These are phyloP conservation scores for Hippolais icterina DNA, from an alignment of 2,113 vertebrate genomes.

Conservation along the genomic window DNA sequence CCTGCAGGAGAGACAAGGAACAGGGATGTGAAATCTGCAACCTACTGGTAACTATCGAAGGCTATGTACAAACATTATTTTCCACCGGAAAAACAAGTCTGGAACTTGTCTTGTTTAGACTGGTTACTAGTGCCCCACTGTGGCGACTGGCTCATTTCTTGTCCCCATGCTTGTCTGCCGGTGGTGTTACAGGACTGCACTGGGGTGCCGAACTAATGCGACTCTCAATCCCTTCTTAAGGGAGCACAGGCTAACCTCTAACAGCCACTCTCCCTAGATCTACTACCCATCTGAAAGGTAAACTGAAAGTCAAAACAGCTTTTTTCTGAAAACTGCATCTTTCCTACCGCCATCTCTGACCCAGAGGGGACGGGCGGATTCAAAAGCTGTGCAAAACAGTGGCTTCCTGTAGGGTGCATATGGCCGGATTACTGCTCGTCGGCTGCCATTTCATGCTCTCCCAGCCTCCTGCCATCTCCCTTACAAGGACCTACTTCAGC, in stretches of 20 bases:
- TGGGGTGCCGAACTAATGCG: neutral
- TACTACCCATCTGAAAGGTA: neutral
- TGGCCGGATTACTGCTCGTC: slow-evolving; percentile 62
- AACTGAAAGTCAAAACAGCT: neutral
- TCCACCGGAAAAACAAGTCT: neutral
- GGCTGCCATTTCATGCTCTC: slow-evolving; percentile 64
- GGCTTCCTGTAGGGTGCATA: slow-evolving; percentile 62
- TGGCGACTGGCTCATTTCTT: neutral
- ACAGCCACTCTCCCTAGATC: neutral
- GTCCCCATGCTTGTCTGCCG: neutral
- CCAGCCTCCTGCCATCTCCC: slow-evolving; percentile 64
- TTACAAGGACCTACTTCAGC: slow-evolving; percentile 62
- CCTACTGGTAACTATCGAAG: neutral
- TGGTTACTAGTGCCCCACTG: slow-evolving; percentile 45
- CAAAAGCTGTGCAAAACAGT: slow-evolving; percentile 20
- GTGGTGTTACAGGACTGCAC: neutral
- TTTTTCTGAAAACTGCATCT: neutral
- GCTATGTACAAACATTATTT: neutral
- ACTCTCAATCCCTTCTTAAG: neutral
- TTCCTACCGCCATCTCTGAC: neutral
- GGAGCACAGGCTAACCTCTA: neutral
- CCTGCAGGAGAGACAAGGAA: slow-evolving; percentile 69
- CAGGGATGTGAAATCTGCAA: neutral
- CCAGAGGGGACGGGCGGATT: slow-evolving; percentile 24
- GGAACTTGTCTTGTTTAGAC: neutral